A percentile compares a stretch with the other conserved stretches of the same genome.
These are phyloP conservation scores for Arion vulgaris DNA, from an alignment of 1,140 invertebrate species.

Conservation along the genomic window DNA sequence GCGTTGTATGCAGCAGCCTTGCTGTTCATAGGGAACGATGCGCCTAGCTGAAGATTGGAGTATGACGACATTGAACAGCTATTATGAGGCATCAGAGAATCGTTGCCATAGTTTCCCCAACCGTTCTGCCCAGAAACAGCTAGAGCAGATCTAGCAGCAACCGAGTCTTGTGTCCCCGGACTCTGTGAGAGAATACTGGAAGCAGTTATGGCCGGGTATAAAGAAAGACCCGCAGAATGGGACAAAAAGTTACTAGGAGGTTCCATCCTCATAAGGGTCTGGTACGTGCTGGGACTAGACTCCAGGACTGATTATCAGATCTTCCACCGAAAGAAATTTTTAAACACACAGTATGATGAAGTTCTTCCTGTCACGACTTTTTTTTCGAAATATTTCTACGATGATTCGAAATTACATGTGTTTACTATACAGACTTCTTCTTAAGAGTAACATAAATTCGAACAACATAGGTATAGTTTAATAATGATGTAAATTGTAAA, in stretches of 20 bases:
- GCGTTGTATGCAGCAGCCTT: conserved; percentile 57
- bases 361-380: no score
- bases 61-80: conserved; percentile 69
- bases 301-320: background rate
- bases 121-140: conserved; percentile 62
- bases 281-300: background rate
- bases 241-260: conserved; percentile 35
- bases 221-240: conserved; percentile 60
- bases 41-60: conserved; percentile 63
- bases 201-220: conserved; percentile 63
- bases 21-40: conserved; percentile 67
- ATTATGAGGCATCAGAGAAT: conserved; percentile 58
- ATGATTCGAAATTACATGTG: no score
- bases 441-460: no score
- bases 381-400: no score
- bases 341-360: no score
- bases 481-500: no score
- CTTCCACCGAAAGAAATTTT: background rate
- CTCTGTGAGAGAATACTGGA: conserved; percentile 59
- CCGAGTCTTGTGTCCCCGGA: conserved; percentile 55
- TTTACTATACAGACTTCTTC: no score
- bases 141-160: conserved; percentile 48
- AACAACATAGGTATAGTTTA: no score
- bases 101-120: conserved; percentile 63
- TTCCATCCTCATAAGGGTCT: conserved; percentile 32